These are phyloP conservation scores for Drosophila paramelanica DNA, from an alignment of 2,888 invertebrate genomes.

Conservation along the genomic window DNA sequence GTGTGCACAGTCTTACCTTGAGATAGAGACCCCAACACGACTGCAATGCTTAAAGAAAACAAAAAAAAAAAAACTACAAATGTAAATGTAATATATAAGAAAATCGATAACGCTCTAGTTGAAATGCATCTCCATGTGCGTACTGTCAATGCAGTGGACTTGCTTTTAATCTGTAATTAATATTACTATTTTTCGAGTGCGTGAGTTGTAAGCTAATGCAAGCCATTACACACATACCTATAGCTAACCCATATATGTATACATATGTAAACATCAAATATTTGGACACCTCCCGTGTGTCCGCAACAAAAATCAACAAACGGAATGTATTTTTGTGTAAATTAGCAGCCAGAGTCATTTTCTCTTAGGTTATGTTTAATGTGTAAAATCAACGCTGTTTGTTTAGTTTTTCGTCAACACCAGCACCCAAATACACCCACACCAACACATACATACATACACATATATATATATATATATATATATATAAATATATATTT, in stretches of 20 bases:
- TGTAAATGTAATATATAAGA: conserved; percentile 59
- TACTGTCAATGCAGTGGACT: conserved; percentile 51
- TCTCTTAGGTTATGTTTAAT: conserved; percentile 59
- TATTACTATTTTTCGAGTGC: conserved; percentile 54
- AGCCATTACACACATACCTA: conserved; percentile 42
- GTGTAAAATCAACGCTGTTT: conserved; percentile 45
- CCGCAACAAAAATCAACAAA: conserved; percentile 13
- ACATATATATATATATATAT: conserved; percentile 10
- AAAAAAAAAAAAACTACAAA: conserved; percentile 38
- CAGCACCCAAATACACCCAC: conserved; percentile 10
- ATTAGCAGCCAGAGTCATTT: conserved; percentile 66
- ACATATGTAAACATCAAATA: conserved; percentile 54
- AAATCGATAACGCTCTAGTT: conserved; percentile 55
- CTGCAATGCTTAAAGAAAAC: conserved; percentile 49
- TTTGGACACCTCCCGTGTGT: conserved; percentile 40
- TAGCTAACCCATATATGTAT: conserved; percentile 26
- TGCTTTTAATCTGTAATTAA: conserved; percentile 66
- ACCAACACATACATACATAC: conserved; percentile 30
- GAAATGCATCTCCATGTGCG: conserved; percentile 56
- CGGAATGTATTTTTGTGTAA: conserved; percentile 49
- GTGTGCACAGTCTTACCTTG: conserved; percentile 49
- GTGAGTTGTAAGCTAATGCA: conserved; percentile 65
- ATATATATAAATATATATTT: conserved; percentile 43
- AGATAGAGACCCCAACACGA: conserved; percentile 46
- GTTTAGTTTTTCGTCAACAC: conserved; percentile 46